Percentiles rank a stretch among this genome's conserved stretches.
These are phyloP conservation scores for Propithecus perrieri DNA, from an alignment of 2,797 vertebrate genomes.

Conservation along the genomic window DNA sequence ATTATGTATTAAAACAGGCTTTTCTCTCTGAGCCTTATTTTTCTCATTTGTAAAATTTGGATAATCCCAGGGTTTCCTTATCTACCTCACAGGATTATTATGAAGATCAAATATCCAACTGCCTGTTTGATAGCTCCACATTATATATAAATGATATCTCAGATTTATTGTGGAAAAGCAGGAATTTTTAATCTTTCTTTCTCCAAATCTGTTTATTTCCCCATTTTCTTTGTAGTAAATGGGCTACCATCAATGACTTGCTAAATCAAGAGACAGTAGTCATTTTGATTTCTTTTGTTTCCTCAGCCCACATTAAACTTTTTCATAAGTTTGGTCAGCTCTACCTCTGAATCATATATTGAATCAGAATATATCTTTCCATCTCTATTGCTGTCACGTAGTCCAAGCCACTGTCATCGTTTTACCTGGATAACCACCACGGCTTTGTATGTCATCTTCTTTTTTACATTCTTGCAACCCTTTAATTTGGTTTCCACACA, in stretches of 20 bases:
- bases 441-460: background rate
- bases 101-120: background rate
- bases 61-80: background rate
- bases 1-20: background rate
- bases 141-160: background rate
- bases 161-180: background rate
- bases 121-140: background rate
- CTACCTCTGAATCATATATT: background rate
- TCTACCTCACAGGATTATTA: background rate
- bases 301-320: background rate
- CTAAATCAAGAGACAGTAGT: background rate
- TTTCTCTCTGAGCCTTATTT: background rate
- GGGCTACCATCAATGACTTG: background rate
- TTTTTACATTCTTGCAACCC: background rate
- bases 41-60: conserved; percentile 12
- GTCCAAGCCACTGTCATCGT: too few species aligned
- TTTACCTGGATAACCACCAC: background rate
- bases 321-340: background rate
- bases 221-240: background rate
- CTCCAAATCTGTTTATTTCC: background rate
- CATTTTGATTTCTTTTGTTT: background rate
- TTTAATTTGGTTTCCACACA: background rate
- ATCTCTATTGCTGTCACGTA: background rate
- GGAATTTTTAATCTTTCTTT: background rate
- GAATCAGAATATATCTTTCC: background rate